Conservation (phyloP, 35 echinoderm and acorn worm genomes). For the Apostichopus parvimensis region DNA sequence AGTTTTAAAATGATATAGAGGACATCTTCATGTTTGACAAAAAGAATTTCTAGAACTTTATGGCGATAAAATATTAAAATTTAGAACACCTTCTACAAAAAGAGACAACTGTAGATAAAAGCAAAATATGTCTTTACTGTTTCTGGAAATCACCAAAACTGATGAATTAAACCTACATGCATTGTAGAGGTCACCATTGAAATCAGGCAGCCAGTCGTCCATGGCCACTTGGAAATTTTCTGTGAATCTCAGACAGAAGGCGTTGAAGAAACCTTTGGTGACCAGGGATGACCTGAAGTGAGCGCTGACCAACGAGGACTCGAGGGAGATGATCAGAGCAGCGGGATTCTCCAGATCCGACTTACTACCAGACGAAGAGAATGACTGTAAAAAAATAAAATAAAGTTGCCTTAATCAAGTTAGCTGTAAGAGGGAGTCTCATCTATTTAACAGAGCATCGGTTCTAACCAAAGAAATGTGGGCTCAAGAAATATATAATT, state of each 20-base stretch:
- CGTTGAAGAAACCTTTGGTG: conserved; percentile 82
- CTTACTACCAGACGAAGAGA: conserved; percentile 22
- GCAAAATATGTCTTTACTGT: background rate
- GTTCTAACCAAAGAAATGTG: too few species aligned
- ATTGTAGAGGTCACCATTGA: conserved; percentile 72
- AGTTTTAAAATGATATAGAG: too few species aligned
- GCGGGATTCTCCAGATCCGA: conserved; percentile 73
- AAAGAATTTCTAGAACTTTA: too few species aligned
- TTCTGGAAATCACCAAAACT: background rate
- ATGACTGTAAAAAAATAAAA: conserved; percentile 39
- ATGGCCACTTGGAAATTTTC: conserved; percentile 84
- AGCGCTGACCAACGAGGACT: conserved; percentile 84
- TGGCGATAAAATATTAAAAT: too few species aligned
- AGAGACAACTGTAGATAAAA: background rate
- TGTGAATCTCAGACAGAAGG: conserved; percentile 91
- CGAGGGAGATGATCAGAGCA: conserved; percentile 77
- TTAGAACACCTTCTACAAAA: background rate
- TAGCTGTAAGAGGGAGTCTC: too few species aligned
- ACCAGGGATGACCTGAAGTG: conserved; percentile 81
- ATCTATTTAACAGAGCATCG: too few species aligned
- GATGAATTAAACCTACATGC: conserved; percentile 62
- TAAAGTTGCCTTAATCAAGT: too few species aligned
- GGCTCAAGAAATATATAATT: too few species aligned
- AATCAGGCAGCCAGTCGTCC: conserved; percentile 76
- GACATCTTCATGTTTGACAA: too few species aligned